phyloP scores from a whole-genome alignment of 2,113 vertebrate species.

The Prochilodus magdalenae region DNA sequence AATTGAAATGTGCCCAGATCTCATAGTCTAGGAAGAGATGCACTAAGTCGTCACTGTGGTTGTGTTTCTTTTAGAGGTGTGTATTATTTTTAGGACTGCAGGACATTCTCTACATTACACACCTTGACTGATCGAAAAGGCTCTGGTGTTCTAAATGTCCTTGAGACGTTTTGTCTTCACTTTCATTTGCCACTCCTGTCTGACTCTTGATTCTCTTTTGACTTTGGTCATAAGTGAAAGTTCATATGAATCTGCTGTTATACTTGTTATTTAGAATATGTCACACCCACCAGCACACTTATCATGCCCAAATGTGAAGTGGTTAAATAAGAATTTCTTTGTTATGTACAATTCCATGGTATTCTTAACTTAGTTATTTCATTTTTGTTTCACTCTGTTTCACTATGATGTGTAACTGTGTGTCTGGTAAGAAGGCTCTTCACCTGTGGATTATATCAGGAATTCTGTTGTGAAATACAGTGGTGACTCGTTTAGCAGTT shows the following conservation, averaged over 20 bases:
- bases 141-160: too few species aligned
- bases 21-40: too few species aligned
- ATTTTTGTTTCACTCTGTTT: too few species aligned
- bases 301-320: too few species aligned
- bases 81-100: background rate
- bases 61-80: background rate
- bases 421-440: too few species aligned
- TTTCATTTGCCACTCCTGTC: background rate
- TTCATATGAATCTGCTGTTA: background rate
- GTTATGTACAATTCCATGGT: too few species aligned
- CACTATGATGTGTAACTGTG: background rate
- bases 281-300: too few species aligned
- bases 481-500: slow-evolving; percentile 16
- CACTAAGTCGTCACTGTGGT: background rate
- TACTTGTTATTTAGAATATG: too few species aligned
- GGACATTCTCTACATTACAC: background rate
- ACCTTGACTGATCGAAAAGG: too few species aligned
- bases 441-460: background rate
- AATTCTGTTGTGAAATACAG: background rate
- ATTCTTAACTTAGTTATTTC: too few species aligned
- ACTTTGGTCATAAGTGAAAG: background rate
- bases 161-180: background rate
- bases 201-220: background rate
- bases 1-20: background rate
- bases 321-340: too few species aligned